Conservation (phyloP, 2,113 vertebrate genomes). For the Onychorhynchus coronatus region DNA sequence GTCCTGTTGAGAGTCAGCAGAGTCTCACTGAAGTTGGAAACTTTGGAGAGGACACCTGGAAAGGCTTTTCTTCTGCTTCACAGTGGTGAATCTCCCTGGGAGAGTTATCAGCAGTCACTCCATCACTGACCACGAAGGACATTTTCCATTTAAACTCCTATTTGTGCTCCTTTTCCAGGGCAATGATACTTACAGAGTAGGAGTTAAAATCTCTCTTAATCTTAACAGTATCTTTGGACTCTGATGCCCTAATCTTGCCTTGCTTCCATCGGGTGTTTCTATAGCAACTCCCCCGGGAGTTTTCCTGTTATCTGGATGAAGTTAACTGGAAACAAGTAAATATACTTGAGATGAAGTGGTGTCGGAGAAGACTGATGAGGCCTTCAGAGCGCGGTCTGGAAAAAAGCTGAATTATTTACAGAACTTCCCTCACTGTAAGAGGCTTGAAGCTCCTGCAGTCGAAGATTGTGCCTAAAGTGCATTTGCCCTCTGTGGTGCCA, state of each 20-base stretch:
- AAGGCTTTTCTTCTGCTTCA: background rate
- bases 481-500: background rate
- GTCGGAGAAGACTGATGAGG: background rate
- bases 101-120: background rate
- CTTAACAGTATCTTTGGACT: background rate
- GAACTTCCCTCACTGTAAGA: background rate
- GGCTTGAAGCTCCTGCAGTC: background rate
- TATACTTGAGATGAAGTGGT: slow-evolving; percentile 6
- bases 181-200: background rate
- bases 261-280: background rate
- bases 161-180: background rate
- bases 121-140: background rate
- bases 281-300: slow-evolving; percentile 12
- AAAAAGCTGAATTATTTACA: background rate
- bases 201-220: slow-evolving; percentile 1
- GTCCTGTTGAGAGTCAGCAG: background rate
- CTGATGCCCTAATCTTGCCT: background rate
- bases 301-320: slow-evolving; percentile 37
- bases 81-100: background rate
- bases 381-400: background rate
- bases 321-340: slow-evolving; percentile 53
- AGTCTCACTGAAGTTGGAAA: background rate
- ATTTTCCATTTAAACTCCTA: background rate
- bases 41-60: background rate
- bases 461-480: background rate